Base-by-base conservation (phyloP, 1,140 invertebrate genomes). In the Listronotus bonariensis region DNA sequence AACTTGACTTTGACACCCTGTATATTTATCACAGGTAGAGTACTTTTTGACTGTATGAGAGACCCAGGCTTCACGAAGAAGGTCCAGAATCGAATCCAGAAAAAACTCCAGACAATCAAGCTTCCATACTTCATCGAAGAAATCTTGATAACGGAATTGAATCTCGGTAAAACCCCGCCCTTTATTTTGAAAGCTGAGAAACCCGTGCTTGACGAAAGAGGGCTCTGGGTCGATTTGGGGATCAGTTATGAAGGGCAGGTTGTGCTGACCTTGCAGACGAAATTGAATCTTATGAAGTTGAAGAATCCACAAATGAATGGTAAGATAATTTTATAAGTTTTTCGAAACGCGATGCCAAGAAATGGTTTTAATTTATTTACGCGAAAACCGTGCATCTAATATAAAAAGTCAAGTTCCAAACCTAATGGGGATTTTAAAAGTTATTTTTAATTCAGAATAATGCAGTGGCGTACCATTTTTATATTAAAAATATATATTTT, bases 211-310 rank as follows among this genome's bases (percentile, higher is more conserved):
- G 92, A 98, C 80, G 88, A 92, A 61, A 86, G 89, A 68, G 96
- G 97, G 4, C 80, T 97, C 15, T 99, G 96, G 96, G 82, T 97
- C 4, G 93, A 98, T 80, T 81, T 97, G 11, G 92, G 97, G 75
- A 80, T 99, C 42, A 87, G 87, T 9, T 98, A 98, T 80, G 88
- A 91, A 70, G 97, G 97, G 34, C 86, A 88, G 51, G 87, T 94
- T 31, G 86, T 89, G 57, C 91, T 98, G 83, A 95, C 92, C 1
- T 86, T 99, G n/a, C 92, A 95, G 74, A 98, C 96, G 0, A 95
- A 97, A 78, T 80, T 98, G 26, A 98, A 99, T 82, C 82, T 99
- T 38, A 88, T 98, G 86, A 96, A 94, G 75, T 81, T 98, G 8
- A 88, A 87, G 64, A 80, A 75, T 54, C 73, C 71, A 0, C 76